Evolutionary conservation across 2,888 invertebrate species (phyloP).

Genomic region (Beris chalybata): DNA sequence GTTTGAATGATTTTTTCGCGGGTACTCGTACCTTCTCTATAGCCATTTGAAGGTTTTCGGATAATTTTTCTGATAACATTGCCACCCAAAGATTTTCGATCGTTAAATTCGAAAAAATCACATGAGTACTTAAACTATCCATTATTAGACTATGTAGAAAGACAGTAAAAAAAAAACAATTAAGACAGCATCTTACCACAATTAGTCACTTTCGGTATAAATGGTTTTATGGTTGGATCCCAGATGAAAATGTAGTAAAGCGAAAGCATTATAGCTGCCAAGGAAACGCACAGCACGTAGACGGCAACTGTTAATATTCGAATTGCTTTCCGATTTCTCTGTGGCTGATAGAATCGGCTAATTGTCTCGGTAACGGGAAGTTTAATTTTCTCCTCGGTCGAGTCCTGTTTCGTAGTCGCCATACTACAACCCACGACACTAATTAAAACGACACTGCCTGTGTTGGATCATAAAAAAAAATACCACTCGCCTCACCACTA

Average conservation of each 20-base stretch:
- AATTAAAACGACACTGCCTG: not conserved
- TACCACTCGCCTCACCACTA: too few species aligned
- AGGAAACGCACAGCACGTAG: conserved; percentile 90
- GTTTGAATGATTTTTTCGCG: too few species aligned
- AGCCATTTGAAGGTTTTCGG: too few species aligned
- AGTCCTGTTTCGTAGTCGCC: conserved; percentile 55
- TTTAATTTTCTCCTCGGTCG: conserved; percentile 56
- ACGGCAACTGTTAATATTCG: conserved; percentile 90
- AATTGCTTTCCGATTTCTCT: conserved; percentile 84
- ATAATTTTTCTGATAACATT: too few species aligned
- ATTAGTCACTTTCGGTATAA: conserved; percentile 53
- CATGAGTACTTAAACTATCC: too few species aligned
- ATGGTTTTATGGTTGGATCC: conserved; percentile 68
- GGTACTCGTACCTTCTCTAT: too few species aligned
- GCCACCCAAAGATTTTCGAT: too few species aligned
- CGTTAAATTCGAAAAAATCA: too few species aligned
- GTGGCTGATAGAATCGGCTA: conserved; percentile 65
- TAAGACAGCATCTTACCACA: conserved; percentile 51
- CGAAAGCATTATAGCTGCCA: conserved; percentile 91
- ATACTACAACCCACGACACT: not conserved
- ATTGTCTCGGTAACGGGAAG: conserved; percentile 56
- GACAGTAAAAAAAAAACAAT: not conserved
- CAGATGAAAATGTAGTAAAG: conserved; percentile 93
- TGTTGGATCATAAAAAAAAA: not conserved
- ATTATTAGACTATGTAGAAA: not conserved